These are phyloP conservation scores for Porites evermanni DNA, from an alignment of 92 coral and sea anemone species.

Conservation along the genomic window DNA sequence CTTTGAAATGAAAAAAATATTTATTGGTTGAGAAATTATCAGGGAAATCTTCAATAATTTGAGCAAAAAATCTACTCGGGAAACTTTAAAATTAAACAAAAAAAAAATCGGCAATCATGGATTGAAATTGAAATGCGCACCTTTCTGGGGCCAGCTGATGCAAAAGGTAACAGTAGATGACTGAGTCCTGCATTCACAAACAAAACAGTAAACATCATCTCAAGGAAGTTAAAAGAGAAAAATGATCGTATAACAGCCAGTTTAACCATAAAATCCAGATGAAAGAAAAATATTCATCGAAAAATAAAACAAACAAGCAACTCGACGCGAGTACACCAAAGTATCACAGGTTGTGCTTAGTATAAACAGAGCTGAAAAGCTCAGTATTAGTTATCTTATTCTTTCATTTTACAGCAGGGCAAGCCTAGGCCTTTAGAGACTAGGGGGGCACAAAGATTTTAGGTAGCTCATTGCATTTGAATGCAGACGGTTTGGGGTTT, in stretches of 20 bases:
- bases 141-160: conserved; percentile 43
- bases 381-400: too few species aligned
- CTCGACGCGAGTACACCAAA: too few species aligned
- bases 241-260: neutral
- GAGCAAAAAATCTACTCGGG: neutral
- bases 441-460: too few species aligned
- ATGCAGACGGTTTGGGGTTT: too few species aligned
- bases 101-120: neutral
- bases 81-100: too few species aligned
- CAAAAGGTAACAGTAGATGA: conserved; percentile 29
- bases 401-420: too few species aligned
- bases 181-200: conserved; percentile 34
- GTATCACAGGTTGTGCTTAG: too few species aligned
- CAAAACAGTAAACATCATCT: neutral
- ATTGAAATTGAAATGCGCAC: neutral
- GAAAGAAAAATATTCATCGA: neutral
- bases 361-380: too few species aligned
- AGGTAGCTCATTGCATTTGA: too few species aligned
- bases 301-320: too few species aligned
- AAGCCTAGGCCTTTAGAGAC: too few species aligned
- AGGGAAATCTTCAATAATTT: neutral
- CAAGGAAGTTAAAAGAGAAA: neutral
- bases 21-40: neutral
- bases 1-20: too few species aligned
- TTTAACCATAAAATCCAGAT: neutral